Evolutionary conservation across 2,797 vertebrate species (phyloP).

Genomic region (Melanotaenia trifasciata): DNA sequence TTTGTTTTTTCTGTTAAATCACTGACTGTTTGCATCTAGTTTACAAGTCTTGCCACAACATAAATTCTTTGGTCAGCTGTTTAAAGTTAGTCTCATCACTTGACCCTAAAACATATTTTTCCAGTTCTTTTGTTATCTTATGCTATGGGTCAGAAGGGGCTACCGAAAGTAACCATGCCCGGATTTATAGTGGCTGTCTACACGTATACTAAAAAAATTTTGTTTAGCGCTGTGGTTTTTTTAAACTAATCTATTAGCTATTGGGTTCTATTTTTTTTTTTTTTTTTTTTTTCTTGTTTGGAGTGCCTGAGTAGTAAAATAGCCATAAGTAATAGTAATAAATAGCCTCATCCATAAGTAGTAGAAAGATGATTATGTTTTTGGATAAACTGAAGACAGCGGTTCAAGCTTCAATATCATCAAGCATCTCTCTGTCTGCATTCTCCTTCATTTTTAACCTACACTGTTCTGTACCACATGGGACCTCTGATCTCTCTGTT

Average conservation of each 20-base stretch:
- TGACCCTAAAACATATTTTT: not conserved
- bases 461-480: conserved; percentile 11
- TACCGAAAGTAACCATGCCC: not conserved
- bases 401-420: conserved; percentile 3
- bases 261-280: too few relatives aligned
- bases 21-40: too few relatives aligned
- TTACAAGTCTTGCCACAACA: not conserved
- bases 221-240: not conserved
- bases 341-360: conserved; percentile 4
- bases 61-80: not conserved
- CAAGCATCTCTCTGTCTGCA: conserved; percentile 1
- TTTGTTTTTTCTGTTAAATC: too few relatives aligned
- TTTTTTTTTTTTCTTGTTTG: too few relatives aligned
- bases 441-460: conserved; percentile 39
- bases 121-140: not conserved
- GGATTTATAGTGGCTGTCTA: not conserved
- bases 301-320: too few relatives aligned
- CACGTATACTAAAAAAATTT: not conserved
- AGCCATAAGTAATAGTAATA: too few relatives aligned
- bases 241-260: not conserved
- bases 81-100: not conserved
- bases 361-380: conserved; percentile 6
- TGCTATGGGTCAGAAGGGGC: not conserved
- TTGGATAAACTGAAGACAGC: not conserved
- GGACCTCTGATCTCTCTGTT: conserved; percentile 22